Base-by-base conservation (phyloP, 2,888 invertebrate genomes). In the Hydraecia micacea region DNA sequence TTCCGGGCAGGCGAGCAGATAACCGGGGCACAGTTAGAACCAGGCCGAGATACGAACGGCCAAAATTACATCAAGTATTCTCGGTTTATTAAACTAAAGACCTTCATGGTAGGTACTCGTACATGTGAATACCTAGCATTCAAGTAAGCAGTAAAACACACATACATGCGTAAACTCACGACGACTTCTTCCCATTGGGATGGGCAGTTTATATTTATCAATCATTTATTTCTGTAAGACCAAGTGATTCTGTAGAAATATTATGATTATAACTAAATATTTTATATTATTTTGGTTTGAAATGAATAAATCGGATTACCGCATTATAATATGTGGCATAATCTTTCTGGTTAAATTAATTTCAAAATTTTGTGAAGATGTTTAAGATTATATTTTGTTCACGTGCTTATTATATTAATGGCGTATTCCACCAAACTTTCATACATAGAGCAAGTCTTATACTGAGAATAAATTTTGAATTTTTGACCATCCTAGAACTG, bases 21-120 rank as follows among this genome's bases (percentile, higher is more conserved):
- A 81, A 87, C 81, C 87, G 62, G 77, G 52, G 66, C 71, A 39
- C 68, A 76, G 82, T 79, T 82, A 80, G 74, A 87, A 76, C 55
- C 73, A 73, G 86, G 77, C 58, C 78, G 65, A 67, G 55, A 46
- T 52, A 67, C 75, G 55, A 11, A 77, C 75, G 32, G 77, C 71
- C 77, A 75, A 79, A 65, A 69, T 67, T 49, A n/a, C 65, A 73
- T 73, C 39, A 73, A 73, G 65, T 68, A 65, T 63, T 67, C 0
- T 67, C 4, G 32, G n/a, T 55, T 65, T 32, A 49, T 39, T 68
- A 15, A 63, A 75, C 13, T 58, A 25, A 21, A 21, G 42, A 21
- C 36, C 65, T 11, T 75, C 39, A 11, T 18, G 36, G 8, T 11
- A 8, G 9, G 13, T 3, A n/a, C n/a, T n/a, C n/a, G n/a, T n/a